Base-by-base conservation (phyloP, 2,113 vertebrate genomes). In the Laterallus jamaicensis region DNA sequence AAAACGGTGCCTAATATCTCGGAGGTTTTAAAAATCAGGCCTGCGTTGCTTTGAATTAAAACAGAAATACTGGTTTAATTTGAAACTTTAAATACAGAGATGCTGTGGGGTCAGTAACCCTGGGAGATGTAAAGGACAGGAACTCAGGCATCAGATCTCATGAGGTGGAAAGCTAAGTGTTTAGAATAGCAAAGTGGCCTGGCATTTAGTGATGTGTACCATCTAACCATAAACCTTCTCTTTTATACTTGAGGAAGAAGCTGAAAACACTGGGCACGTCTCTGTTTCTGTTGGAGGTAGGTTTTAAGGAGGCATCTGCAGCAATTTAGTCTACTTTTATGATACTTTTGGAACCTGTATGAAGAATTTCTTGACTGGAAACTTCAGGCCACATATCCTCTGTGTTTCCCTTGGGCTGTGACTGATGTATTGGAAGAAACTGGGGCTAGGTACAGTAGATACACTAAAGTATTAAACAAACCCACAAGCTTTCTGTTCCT, bases 281-380 rank as follows among this genome's bases (percentile, higher is more conserved):
- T 81, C 49, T 84, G 15, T 52, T 78, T 55, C 68, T 78, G 39
- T 39, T 88, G 52, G 77, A 93, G 95, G 89, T 89, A 88, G 86
- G 89, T 93, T 77, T 67, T 55, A 55, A 75, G 39, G 47, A 95
- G 77, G 18, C 5, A 14, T 31, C 77, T 49, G 22, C 37, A 59
- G 74, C 49, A 60, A 3, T 64, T 58, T 54, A 19, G 8, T 60
- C 56, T 79, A 9, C 22, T 92, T 78, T 40, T 39, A 15, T 39
- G 60, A 31, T 50, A 26, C 7, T 86, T 85, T 89, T 81, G n/a
- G 55, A 83, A 78, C 42, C 32, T 29, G 9, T 37, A 25, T 47
- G 10, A 55, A 35, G 54, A 73, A 32, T 60, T 60, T 89, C 32
- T 88, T 3, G 1, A 18, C 24, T 79, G 66, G 73, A 79, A 92